These are phyloP conservation scores for Drosophila meridionalis DNA, from an alignment of 2,888 invertebrate species.

Conservation along the genomic window DNA sequence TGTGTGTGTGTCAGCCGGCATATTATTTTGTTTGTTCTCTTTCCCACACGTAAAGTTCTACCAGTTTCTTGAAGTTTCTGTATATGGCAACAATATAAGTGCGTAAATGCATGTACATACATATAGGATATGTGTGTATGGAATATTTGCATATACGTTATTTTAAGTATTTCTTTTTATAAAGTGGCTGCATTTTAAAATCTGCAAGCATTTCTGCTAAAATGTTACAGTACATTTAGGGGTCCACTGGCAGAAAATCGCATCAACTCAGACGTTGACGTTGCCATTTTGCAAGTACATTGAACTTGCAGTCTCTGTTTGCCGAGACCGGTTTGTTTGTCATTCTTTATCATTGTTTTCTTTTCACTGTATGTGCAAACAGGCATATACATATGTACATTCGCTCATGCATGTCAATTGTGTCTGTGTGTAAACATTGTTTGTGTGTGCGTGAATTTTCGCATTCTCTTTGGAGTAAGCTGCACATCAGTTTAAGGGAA, in stretches of 20 bases:
- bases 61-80: slow-evolving; percentile 34
- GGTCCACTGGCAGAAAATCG: slow-evolving; percentile 5
- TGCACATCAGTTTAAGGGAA: neutral
- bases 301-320: slow-evolving; percentile 62
- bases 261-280: slow-evolving; percentile 18
- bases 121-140: neutral
- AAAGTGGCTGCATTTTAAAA: slow-evolving; percentile 4
- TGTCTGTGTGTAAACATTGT: neutral
- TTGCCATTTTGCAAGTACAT: slow-evolving; percentile 52
- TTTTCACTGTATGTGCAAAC: slow-evolving; percentile 14
- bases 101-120: neutral
- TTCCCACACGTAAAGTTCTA: slow-evolving; percentile 28
- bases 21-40: slow-evolving; percentile 20
- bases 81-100: neutral
- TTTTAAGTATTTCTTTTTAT: slow-evolving; percentile 26
- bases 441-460: neutral
- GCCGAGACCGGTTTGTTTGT: slow-evolving; percentile 29
- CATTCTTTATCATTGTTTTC: slow-evolving; percentile 30
- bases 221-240: slow-evolving; percentile 26
- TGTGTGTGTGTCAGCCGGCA: slow-evolving; percentile 20
- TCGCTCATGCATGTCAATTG: neutral
- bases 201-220: slow-evolving; percentile 1
- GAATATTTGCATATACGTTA: slow-evolving; percentile 3
- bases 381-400: neutral
- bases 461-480: slow-evolving; percentile 37